These are phyloP conservation scores for Orchesella flavescens DNA, from an alignment of 2,888 invertebrate species.

Conservation along the genomic window DNA sequence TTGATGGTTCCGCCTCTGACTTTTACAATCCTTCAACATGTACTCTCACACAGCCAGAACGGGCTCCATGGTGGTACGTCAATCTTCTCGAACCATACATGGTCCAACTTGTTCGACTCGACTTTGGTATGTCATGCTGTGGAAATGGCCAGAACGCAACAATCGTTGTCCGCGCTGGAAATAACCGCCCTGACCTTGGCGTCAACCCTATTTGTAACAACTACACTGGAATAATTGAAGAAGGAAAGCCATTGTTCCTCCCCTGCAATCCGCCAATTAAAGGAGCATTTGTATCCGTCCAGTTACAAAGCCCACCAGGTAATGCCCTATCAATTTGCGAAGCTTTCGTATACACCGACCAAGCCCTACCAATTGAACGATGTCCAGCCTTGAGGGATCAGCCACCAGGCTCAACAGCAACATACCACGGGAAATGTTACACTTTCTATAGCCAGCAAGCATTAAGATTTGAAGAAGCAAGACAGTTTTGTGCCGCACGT, in stretches of 20 bases:
- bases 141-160: constrained; percentile 88
- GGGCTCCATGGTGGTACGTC: constrained; percentile 96
- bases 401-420: constrained; percentile 92
- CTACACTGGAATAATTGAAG: constrained; percentile 88
- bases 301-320: constrained; percentile 83
- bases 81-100: constrained; percentile 94
- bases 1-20: constrained; percentile 91
- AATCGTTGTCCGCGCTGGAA: constrained; percentile 91
- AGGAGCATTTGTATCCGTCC: constrained; percentile 94
- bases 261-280: constrained; percentile 97
- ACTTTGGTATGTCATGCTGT: constrained; percentile 93
- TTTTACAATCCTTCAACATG: constrained; percentile 89
- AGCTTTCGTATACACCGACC: constrained; percentile 94
- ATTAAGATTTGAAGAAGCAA: constrained; percentile 84
- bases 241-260: constrained; percentile 91
- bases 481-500: constrained; percentile 85
- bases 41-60: constrained; percentile 87
- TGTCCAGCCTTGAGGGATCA: constrained; percentile 95
- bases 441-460: constrained; percentile 93
- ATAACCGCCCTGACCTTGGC: constrained; percentile 91
- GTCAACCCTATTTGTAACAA: constrained; percentile 94
- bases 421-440: constrained; percentile 95
- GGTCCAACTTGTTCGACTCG: constrained; percentile 92
- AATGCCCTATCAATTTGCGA: constrained; percentile 92
- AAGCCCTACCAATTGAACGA: constrained; percentile 90